Evolutionary conservation across 2,888 invertebrate genomes (phyloP).

Genomic region (Folsomia candida): DNA sequence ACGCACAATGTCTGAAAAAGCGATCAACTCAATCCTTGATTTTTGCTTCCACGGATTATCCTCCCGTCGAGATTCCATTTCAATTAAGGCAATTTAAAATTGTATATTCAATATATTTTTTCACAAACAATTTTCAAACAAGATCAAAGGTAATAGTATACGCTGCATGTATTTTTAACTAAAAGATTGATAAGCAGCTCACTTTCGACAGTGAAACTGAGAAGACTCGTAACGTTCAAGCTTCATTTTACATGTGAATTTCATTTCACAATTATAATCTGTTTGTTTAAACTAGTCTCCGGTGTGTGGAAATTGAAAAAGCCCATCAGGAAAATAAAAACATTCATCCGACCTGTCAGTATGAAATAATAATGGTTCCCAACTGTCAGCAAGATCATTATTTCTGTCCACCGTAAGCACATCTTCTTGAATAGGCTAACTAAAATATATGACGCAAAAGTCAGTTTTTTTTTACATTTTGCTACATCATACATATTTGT

Average conservation of each 20-base stretch:
- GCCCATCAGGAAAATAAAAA: not conserved
- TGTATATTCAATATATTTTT: too few species aligned
- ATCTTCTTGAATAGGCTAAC: not conserved
- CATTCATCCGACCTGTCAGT: not conserved
- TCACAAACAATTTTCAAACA: too few species aligned
- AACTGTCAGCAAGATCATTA: conserved; percentile 7
- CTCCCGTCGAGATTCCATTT: conserved; percentile 8
- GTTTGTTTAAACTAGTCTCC: conserved; percentile 1
- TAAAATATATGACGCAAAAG: not conserved
- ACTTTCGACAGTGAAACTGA: too few species aligned
- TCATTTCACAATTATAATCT: too few species aligned
- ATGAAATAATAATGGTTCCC: not conserved
- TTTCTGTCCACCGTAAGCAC: not conserved
- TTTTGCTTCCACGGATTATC: conserved; percentile 46
- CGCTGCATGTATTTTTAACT: too few species aligned
- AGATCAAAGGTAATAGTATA: too few species aligned
- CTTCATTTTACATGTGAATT: too few species aligned
- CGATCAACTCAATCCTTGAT: conserved; percentile 30
- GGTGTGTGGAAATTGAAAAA: not conserved
- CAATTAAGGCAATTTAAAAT: too few species aligned
- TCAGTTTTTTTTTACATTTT: not conserved
- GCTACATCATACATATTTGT: not conserved
- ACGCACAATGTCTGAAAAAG: conserved; percentile 34
- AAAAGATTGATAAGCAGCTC: too few species aligned
- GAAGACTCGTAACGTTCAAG: too few species aligned